Conservation (phyloP, 2,797 vertebrate genomes). For the Craterocephalus amniculus region DNA sequence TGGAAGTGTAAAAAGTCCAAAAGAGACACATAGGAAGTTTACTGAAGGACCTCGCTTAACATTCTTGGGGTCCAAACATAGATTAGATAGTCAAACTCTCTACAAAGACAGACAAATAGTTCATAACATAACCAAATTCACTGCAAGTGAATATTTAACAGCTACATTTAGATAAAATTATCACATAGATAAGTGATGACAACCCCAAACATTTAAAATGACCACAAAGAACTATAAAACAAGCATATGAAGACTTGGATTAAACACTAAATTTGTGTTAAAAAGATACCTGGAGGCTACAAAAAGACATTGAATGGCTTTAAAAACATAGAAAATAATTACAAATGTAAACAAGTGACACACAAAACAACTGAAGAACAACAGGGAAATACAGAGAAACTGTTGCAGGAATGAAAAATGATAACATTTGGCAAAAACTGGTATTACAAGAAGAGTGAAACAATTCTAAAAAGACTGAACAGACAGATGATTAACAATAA, state of each 20-base stretch:
- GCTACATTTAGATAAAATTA: neutral
- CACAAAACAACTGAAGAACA: neutral
- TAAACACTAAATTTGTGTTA: neutral
- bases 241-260: neutral
- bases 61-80: too few relatives aligned
- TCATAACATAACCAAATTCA: neutral
- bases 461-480: neutral
- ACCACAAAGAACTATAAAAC: neutral
- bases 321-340: neutral
- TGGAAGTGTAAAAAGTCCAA: neutral
- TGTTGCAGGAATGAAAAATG: neutral
- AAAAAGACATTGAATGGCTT: neutral
- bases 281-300: neutral
- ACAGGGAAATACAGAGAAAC: neutral
- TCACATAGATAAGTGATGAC: neutral
- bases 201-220: neutral
- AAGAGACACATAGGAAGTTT: neutral
- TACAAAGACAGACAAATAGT: neutral
- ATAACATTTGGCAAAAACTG: neutral
- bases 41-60: neutral
- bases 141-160: neutral
- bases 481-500: rapidly evolving
- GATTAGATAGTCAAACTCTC: neutral
- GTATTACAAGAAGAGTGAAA: neutral
- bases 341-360: neutral